Conservation (phyloP, 2,888 invertebrate genomes). For the Anagyrus pseudococci region DNA sequence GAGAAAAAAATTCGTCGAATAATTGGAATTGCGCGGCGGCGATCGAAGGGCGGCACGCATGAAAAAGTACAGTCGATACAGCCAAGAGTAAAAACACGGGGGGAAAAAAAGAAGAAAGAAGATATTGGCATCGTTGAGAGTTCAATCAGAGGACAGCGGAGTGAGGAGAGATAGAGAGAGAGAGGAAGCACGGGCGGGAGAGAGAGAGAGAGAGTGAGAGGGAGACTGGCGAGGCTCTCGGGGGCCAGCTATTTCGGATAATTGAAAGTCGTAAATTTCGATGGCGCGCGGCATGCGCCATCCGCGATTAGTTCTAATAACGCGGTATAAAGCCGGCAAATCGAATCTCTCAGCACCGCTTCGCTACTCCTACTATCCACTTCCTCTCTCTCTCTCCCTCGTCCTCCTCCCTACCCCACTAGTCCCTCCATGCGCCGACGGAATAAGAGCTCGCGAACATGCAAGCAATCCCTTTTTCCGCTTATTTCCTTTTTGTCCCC, state of each 20-base stretch:
- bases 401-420: no score
- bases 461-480: no score
- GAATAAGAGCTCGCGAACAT: no score
- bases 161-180: not conserved
- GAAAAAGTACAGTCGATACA: no score
- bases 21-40: not conserved
- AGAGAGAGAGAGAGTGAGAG: no score
- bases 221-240: no score
- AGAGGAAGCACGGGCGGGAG: not conserved
- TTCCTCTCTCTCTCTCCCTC: no score
- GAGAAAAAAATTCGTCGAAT: no score
- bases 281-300: constrained; percentile 18
- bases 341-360: constrained; percentile 40
- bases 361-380: not conserved
- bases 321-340: constrained; percentile 33
- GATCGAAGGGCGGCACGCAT: not conserved
- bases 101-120: constrained; percentile 1
- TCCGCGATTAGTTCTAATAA: constrained; percentile 33
- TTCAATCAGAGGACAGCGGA: constrained; percentile 19
- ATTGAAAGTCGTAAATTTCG: constrained; percentile 40
- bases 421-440: no score
- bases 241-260: constrained; percentile 32
- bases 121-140: constrained; percentile 19
- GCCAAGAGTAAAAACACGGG: no score
- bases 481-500: no score